A percentile compares a stretch with the other conserved stretches of the same genome.
Evolutionary conservation across 2,797 vertebrate species (phyloP).

Genomic region (Hippocampus kuda): DNA sequence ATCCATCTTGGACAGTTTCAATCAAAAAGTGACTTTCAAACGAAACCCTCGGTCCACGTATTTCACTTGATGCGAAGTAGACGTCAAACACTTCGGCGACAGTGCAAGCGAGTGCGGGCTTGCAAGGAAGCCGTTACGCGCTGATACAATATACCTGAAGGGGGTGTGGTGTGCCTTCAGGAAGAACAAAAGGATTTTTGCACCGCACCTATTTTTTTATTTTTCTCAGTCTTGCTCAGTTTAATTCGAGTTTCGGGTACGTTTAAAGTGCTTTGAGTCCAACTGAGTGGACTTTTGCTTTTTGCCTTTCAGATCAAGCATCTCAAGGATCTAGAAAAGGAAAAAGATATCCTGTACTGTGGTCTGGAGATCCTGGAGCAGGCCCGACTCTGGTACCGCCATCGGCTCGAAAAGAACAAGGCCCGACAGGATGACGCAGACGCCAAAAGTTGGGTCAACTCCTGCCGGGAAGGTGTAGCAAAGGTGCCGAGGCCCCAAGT

Average conservation of each 20-base stretch:
- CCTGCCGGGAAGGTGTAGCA: background rate
- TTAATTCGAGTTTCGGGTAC: background rate
- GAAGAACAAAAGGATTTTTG: background rate
- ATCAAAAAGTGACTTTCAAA: background rate
- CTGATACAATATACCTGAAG: background rate
- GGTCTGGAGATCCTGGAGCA: constrained; percentile 72
- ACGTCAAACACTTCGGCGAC: background rate
- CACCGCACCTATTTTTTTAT: background rate
- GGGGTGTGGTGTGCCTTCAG: background rate
- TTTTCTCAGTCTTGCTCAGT: background rate
- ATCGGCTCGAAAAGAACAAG: constrained; percentile 56
- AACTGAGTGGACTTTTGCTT: background rate
- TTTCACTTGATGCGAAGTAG: background rate
- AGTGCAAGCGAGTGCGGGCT: constrained; percentile 1
- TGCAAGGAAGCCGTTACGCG: background rate
- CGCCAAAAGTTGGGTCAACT: constrained; percentile 4
- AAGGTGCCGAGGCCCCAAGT: background rate
- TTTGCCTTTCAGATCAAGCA: constrained; percentile 62
- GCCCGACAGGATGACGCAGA: constrained; percentile 20
- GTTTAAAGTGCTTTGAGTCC: no score
- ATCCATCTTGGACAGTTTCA: background rate
- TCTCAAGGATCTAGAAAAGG: constrained; percentile 69
- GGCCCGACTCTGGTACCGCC: constrained; percentile 67
- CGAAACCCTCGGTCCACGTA: background rate
- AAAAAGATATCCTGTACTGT: constrained; percentile 71